Evolutionary conservation across 2,797 vertebrate species (phyloP).

Genomic region (Ctenopoma kingsleyae): DNA sequence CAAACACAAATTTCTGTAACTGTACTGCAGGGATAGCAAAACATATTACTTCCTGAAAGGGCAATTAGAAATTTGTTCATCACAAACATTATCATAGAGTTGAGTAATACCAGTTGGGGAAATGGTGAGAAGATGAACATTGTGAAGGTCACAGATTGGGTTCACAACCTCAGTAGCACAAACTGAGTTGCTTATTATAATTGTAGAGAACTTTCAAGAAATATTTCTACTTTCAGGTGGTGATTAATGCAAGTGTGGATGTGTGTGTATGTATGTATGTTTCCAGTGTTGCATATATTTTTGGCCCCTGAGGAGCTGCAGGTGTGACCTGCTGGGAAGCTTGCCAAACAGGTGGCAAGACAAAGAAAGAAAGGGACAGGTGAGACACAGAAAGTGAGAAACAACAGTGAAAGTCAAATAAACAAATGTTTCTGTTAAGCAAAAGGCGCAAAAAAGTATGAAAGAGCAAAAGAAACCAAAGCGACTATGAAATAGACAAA

Average conservation of each 20-base stretch:
- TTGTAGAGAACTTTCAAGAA: neutral
- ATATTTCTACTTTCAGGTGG: neutral
- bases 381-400: neutral
- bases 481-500: neutral
- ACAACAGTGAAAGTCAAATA: neutral
- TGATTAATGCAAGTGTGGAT: constrained; percentile 4
- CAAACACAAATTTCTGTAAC: constrained; percentile 7
- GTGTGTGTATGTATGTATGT: constrained; percentile 13
- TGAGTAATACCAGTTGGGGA: neutral
- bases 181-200: neutral
- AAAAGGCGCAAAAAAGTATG: neutral
- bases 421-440: neutral
- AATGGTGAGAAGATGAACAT: neutral
- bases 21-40: neutral
- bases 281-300: neutral
- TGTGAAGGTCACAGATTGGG: constrained; percentile 4
- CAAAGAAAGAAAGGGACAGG: constrained; percentile 3
- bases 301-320: constrained; percentile 31
- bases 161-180: constrained; percentile 4
- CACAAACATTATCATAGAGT: constrained; percentile 8
- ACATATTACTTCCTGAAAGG: constrained; percentile 21
- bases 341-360: constrained; percentile 30
- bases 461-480: constrained; percentile 7
- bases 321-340: constrained; percentile 40
- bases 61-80: constrained; percentile 24